Evolutionary conservation across 2,888 invertebrate genomes (phyloP).

Genomic region (Diploptera punctata): DNA sequence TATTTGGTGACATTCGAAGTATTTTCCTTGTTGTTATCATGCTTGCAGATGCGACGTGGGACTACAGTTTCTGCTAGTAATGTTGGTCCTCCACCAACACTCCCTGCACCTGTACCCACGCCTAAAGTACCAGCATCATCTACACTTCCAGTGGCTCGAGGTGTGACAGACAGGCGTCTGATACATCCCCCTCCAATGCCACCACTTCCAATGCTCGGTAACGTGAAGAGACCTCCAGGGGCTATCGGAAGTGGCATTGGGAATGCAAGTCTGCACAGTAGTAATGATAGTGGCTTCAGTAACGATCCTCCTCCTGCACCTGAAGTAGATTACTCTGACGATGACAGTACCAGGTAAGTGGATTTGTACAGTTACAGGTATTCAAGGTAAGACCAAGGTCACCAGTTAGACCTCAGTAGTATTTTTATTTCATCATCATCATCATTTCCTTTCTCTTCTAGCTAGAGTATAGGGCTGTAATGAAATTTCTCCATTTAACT

Average conservation of each 20-base stretch:
- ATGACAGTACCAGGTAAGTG: conserved; percentile 77
- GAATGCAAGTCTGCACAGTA: conserved; percentile 73
- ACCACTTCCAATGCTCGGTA: conserved; percentile 38
- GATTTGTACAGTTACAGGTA: too few species aligned
- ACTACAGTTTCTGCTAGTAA: conserved; percentile 50
- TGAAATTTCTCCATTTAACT: too few species aligned
- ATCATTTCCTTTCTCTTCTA: too few species aligned
- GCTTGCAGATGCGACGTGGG: background rate
- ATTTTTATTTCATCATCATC: too few species aligned
- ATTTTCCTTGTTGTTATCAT: background rate
- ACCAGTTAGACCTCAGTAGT: too few species aligned
- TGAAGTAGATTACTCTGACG: conserved; percentile 90
- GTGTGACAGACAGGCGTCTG: conserved; percentile 21
- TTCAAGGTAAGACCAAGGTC: too few species aligned
- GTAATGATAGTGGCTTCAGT: conserved; percentile 91
- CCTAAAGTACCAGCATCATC: conserved; percentile 45
- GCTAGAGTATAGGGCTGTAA: too few species aligned
- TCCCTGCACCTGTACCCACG: conserved; percentile 73
- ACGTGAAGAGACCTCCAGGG: conserved; percentile 34
- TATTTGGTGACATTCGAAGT: too few species aligned
- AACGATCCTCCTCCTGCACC: conserved; percentile 86
- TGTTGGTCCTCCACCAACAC: conserved; percentile 73
- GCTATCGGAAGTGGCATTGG: conserved; percentile 38
- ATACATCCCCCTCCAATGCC: conserved; percentile 41
- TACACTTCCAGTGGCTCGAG: conserved; percentile 22